Evolutionary conservation across 2,797 vertebrate genomes (phyloP).

Genomic region (Megaceryle alcyon): DNA sequence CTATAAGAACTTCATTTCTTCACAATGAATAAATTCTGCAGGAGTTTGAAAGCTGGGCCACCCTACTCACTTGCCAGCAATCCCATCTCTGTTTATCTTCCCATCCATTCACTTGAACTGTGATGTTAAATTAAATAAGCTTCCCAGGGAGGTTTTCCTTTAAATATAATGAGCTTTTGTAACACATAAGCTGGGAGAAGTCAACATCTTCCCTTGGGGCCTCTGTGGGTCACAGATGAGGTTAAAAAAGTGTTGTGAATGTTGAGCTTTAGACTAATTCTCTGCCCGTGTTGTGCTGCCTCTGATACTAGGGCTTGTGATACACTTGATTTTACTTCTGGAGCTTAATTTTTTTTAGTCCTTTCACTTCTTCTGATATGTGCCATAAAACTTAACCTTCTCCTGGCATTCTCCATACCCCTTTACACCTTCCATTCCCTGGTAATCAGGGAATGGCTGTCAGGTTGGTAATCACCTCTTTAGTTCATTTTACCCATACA

Average conservation of each 20-base stretch:
- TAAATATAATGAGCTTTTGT: constrained; percentile 62
- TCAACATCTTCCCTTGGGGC: constrained; percentile 32
- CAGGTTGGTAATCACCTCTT: not conserved
- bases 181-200: constrained; percentile 42
- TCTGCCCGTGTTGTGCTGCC: not conserved
- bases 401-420: not conserved
- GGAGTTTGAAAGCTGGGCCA: constrained; percentile 26
- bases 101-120: not conserved
- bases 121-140: constrained; percentile 57
- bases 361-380: not conserved
- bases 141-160: constrained; percentile 50
- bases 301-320: not conserved
- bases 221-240: constrained; percentile 38
- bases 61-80: not conserved
- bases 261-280: not conserved
- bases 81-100: constrained; percentile 61
- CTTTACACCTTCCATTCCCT: not conserved
- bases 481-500: not conserved
- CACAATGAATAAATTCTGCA: not conserved
- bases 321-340: not conserved
- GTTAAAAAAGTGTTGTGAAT: constrained; percentile 9
- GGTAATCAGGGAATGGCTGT: not conserved
- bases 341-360: not conserved
- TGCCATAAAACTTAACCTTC: not conserved
- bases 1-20: constrained; percentile 1